Evolutionary conservation across 2,113 vertebrate species (phyloP), one percentile per base, ranked within the genome.

Genomic region (Phalacrocorax aristotelis): DNA sequence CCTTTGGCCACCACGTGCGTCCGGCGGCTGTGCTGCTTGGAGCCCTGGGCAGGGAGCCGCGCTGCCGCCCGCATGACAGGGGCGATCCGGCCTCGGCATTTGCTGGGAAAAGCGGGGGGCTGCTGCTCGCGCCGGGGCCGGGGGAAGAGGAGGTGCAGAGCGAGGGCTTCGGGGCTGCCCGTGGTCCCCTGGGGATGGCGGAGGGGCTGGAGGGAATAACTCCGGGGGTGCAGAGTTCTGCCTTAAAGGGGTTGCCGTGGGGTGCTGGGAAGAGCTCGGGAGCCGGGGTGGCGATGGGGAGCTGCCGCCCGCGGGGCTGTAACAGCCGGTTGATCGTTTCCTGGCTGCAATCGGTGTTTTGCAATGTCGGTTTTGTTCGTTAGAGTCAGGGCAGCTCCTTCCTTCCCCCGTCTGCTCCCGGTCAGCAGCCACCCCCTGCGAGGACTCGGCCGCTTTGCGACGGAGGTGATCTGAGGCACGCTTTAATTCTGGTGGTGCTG

Each of bases 271-370:
- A 57, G 25, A 32, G 69, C 40, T 10, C 0, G 3, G 7, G 30
- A 32, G n/a, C 40, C 0, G 3, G 34, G 34, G 46, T 2, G 4
- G 49, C 4, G 19, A 69, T 26, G 65, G 49, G 30, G 54, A 75
- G 83, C 68, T 42, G 77, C 42, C 15, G 9, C 54, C 44, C 7
- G 1, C 1, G 2, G 55, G 51, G 32, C 85, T 72, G 40, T 38
- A 34, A 21, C 0, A 1, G 32, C 27, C 3, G 0, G 6, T 36
- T 38, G 30, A 38, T 36, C 1, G 1, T 49, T 69, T 81, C 23
- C 46, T 20, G 32, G 7, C 44, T 51, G 57, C 46, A 40, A 1
- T 32, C 2, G 1, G 44, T 18, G 38, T 74, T 87, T 54, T 48
- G 38, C 55, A 60, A 7, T 1, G 1, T 17, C 30, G 25, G 16